phyloP scores from a whole-genome alignment of 2,113 vertebrate genomes.

The Cyprinodon brontotheroides region DNA sequence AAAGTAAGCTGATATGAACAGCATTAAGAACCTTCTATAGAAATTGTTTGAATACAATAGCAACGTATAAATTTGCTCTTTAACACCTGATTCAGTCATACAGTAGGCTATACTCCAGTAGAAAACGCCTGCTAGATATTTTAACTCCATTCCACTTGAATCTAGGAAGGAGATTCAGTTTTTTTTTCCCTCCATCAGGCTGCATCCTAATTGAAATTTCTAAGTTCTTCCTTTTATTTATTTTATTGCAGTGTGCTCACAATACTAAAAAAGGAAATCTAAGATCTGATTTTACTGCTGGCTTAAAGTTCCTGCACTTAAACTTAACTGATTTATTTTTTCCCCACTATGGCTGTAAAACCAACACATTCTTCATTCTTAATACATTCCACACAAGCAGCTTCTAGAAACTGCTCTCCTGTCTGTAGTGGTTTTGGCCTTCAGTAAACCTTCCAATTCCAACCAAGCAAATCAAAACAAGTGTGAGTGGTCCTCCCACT shows the following conservation, averaged over 20 bases:
- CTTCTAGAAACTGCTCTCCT: constrained; percentile 18
- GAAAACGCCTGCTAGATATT: background rate
- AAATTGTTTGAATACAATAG: constrained; percentile 14
- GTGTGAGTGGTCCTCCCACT: constrained; percentile 94
- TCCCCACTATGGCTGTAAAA: background rate
- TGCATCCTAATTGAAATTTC: background rate
- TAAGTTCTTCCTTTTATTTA: constrained; percentile 12
- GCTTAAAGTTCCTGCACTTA: constrained; percentile 1
- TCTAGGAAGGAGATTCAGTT: constrained; percentile 39
- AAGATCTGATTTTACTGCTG: constrained; percentile 5
- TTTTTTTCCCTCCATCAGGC: constrained; percentile 1
- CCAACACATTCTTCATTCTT: constrained; percentile 38
- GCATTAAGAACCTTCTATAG: constrained; percentile 15
- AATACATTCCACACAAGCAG: constrained; percentile 34
- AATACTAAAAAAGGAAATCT: constrained; percentile 3
- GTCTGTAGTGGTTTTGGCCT: constrained; percentile 56
- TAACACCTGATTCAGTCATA: constrained; percentile 42
- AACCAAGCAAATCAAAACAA: constrained; percentile 80
- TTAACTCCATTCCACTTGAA: constrained; percentile 17
- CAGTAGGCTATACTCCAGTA: constrained; percentile 66
- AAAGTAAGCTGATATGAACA: constrained; percentile 42
- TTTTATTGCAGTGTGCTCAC: constrained; percentile 17
- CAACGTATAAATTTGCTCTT: constrained; percentile 26
- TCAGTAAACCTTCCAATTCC: constrained; percentile 14
- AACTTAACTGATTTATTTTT: constrained; percentile 8